These are phyloP conservation scores for Flabesymbios commensalis DNA, from an alignment of 2,888 invertebrate genomes.

Conservation along the genomic window DNA sequence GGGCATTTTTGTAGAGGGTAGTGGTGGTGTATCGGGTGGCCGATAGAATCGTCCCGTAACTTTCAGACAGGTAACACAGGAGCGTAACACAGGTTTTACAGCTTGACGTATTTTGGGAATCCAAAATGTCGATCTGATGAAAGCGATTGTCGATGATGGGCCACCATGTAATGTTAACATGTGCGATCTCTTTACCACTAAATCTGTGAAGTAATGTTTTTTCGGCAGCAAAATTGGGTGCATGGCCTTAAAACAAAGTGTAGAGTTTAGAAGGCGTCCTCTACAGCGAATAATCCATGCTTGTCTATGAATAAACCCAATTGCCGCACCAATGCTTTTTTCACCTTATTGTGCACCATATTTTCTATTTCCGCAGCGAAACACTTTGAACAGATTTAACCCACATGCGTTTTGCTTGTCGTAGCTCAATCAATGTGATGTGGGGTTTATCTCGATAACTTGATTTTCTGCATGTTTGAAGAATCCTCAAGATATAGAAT, in stretches of 20 bases:
- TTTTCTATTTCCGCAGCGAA: too few species aligned
- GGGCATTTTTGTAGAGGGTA: not conserved
- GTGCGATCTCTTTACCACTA: not conserved
- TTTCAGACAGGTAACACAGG: not conserved
- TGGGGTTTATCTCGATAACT: too few species aligned
- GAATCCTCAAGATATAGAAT: too few species aligned
- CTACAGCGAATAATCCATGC: too few species aligned
- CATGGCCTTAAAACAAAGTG: not conserved
- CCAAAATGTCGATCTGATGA: not conserved
- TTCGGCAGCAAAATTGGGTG: not conserved
- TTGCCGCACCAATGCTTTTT: too few species aligned
- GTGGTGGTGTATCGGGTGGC: not conserved
- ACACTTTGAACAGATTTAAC: too few species aligned
- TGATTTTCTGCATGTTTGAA: too few species aligned
- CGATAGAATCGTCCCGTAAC: not conserved
- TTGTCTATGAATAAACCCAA: too few species aligned
- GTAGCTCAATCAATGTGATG: too few species aligned
- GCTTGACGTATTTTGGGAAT: not conserved
- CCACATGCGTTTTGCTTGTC: too few species aligned
- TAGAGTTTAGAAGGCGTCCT: too few species aligned
- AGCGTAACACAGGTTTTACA: not conserved
- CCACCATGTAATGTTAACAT: not conserved
- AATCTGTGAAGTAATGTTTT: not conserved
- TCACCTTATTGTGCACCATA: too few species aligned
- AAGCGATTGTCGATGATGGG: not conserved